Percentiles rank a stretch among this genome's conserved stretches.
Evolutionary conservation across 35 echinoderm and acorn worm species (phyloP).

Genomic region (Ophiothrix spiculata): DNA sequence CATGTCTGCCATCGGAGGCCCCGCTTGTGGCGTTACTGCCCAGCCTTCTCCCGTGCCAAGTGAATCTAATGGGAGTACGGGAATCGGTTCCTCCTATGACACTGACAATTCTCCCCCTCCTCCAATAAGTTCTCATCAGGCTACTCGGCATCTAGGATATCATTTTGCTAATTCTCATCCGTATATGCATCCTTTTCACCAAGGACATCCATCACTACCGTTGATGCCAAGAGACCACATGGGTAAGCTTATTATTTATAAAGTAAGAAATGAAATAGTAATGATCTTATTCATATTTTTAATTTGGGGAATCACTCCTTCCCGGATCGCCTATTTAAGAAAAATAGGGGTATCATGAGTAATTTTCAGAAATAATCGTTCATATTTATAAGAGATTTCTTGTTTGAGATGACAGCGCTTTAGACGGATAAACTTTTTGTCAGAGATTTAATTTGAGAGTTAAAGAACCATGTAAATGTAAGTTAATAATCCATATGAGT

Average conservation of each 20-base stretch:
- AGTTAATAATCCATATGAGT: no score
- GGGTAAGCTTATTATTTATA: not conserved
- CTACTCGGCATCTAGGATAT: not conserved
- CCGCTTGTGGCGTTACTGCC: not conserved
- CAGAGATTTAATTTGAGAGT: no score
- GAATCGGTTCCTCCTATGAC: not conserved
- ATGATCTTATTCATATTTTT: not conserved
- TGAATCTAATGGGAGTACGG: not conserved
- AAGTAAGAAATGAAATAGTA: not conserved
- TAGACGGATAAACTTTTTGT: no score
- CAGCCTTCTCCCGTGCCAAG: not conserved
- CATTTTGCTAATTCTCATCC: not conserved
- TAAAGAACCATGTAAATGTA: no score
- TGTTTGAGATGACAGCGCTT: no score
- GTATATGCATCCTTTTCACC: not conserved
- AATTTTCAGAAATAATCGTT: no score
- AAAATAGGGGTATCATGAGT: no score
- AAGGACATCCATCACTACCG: not conserved
- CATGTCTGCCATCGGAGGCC: not conserved
- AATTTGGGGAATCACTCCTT: not conserved
- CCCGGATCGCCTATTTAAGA: no score
- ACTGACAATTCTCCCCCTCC: not conserved
- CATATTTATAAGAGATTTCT: no score
- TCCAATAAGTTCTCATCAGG: not conserved
- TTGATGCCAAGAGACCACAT: not conserved